Percentiles rank a stretch among this genome's conserved stretches.
phyloP scores from a whole-genome alignment of 2,113 vertebrate genomes.

The Trochalopteron elliotii region DNA sequence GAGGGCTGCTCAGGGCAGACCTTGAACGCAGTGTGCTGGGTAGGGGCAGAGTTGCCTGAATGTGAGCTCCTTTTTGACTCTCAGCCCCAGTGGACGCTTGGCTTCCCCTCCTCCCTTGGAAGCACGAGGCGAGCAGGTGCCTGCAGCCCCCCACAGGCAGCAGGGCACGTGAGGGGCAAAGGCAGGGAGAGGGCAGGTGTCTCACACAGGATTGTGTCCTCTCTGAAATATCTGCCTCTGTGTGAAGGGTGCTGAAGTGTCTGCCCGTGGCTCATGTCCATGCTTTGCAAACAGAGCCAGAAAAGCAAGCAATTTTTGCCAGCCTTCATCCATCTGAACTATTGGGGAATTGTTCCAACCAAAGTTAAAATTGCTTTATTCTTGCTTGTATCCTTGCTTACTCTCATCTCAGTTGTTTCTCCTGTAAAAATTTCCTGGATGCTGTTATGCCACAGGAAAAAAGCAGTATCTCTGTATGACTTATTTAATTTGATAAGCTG shows the following conservation, averaged over 20 bases:
- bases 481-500: background rate
- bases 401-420: background rate
- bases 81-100: rapidly evolving
- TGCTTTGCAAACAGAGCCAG: background rate
- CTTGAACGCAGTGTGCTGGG: rapidly evolving
- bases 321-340: background rate
- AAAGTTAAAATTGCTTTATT: background rate
- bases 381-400: background rate
- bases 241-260: background rate
- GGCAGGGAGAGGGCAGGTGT: rapidly evolving
- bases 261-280: rapidly evolving
- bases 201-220: rapidly evolving
- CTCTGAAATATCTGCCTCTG: background rate
- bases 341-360: rapidly evolving
- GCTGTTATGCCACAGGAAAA: background rate
- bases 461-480: background rate
- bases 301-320: background rate
- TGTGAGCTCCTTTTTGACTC: background rate
- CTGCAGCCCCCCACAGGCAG: rapidly evolving
- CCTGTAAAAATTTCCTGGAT: background rate
- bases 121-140: background rate
- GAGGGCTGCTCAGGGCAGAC: background rate
- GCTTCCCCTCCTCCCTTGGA: background rate
- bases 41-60: rapidly evolving
- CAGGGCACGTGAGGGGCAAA: rapidly evolving